These are phyloP conservation scores for Polylopha cassiicola DNA, from an alignment of 2,888 invertebrate species.

Conservation along the genomic window DNA sequence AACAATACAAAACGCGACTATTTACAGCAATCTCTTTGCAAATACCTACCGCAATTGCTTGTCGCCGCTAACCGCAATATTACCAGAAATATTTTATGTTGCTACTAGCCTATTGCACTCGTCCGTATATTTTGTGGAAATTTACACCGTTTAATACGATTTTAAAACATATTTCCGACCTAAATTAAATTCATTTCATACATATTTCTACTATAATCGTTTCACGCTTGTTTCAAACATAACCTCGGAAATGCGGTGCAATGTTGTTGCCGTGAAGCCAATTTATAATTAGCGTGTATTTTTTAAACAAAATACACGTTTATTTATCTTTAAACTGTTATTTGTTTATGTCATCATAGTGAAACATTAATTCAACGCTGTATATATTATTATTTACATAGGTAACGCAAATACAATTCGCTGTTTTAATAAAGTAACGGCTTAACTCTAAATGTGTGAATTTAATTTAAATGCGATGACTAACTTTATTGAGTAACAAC, in stretches of 20 bases:
- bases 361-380: too few relatives aligned
- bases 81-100: slow-evolving; percentile 60
- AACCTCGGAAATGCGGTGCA: slow-evolving; percentile 11
- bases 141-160: slow-evolving; percentile 17
- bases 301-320: too few relatives aligned
- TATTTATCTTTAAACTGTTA: too few relatives aligned
- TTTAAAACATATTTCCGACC: slow-evolving; percentile 18
- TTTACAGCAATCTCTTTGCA: slow-evolving; percentile 58
- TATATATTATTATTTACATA: too few relatives aligned
- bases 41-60: slow-evolving; percentile 49
- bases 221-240: slow-evolving; percentile 10
- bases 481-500: too few relatives aligned
- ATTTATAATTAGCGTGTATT: slow-evolving; percentile 22
- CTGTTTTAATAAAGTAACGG: too few relatives aligned
- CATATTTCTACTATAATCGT: slow-evolving; percentile 20
- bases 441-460: too few relatives aligned
- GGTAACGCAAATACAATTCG: too few relatives aligned
- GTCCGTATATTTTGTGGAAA: slow-evolving; percentile 37
- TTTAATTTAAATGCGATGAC: too few relatives aligned
- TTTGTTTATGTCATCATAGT: too few relatives aligned
- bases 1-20: slow-evolving; percentile 44
- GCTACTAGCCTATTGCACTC: slow-evolving; percentile 49
- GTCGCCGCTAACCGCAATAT: slow-evolving; percentile 60
- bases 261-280: slow-evolving; percentile 11
- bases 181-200: slow-evolving; percentile 11